Conservation (phyloP, 1,140 invertebrate species). For the Drosophila leontia region DNA sequence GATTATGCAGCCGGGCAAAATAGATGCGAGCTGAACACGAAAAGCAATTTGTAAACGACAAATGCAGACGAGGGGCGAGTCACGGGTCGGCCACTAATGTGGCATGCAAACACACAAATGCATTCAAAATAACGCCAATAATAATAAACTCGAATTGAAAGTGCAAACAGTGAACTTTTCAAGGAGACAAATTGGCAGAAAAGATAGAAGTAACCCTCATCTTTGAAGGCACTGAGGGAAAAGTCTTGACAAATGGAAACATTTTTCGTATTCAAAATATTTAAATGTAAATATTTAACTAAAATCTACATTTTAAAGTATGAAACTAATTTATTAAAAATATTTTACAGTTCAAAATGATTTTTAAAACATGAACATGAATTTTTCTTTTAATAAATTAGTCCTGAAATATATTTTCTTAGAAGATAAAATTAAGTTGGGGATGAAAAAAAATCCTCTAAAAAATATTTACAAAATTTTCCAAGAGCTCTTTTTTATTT, state of each 20-base stretch:
- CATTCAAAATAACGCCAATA: conserved; percentile 69
- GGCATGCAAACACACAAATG: conserved; percentile 69
- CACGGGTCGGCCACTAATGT: conserved; percentile 70
- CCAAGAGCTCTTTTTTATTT: neutral
- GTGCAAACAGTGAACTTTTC: conserved; percentile 62
- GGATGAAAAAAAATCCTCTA: too few species aligned
- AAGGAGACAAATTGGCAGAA: conserved; percentile 10
- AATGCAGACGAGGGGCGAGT: conserved; percentile 46
- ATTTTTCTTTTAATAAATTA: too few species aligned
- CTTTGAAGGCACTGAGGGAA: conserved; percentile 10
- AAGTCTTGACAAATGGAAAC: too few species aligned
- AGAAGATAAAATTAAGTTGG: neutral
- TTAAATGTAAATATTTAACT: too few species aligned
- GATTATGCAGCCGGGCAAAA: conserved; percentile 78
- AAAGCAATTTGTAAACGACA: conserved; percentile 83
- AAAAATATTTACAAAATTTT: neutral
- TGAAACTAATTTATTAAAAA: too few species aligned
- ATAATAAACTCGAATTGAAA: conserved; percentile 67
- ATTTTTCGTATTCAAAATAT: too few species aligned
- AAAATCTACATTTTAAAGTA: too few species aligned
- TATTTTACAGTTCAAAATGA: neutral
- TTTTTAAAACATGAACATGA: too few species aligned
- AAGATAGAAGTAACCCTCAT: conserved; percentile 5
- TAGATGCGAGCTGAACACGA: conserved; percentile 76
- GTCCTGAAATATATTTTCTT: too few species aligned